Evolutionary conservation across 2,888 invertebrate genomes (phyloP).

Genomic region (Priocnemis perturbator): DNA sequence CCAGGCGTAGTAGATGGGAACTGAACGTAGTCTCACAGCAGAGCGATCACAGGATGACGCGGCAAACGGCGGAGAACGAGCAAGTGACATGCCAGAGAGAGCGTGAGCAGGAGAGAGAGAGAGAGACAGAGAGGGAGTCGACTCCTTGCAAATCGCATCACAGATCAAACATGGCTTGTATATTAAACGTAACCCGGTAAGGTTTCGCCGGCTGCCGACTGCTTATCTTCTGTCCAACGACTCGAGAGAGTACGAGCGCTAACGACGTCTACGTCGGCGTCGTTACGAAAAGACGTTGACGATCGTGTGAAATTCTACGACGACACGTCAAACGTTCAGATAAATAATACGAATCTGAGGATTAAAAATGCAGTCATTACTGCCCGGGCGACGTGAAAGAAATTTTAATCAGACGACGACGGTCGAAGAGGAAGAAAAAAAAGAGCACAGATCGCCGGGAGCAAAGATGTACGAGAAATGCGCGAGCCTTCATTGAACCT

Average conservation of each 20-base stretch:
- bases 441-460: background rate
- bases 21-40: slow-evolving; percentile 71
- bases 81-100: slow-evolving; percentile 35
- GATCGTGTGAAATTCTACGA: too few relatives aligned
- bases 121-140: slow-evolving; percentile 28
- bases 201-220: slow-evolving; percentile 43
- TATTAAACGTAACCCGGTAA: slow-evolving; percentile 70
- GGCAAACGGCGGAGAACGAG: slow-evolving; percentile 60
- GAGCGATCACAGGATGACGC: slow-evolving; percentile 74
- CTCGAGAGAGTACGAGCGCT: slow-evolving; percentile 19
- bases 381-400: too few relatives aligned
- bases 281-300: background rate
- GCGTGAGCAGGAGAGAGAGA: slow-evolving; percentile 21
- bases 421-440: background rate
- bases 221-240: slow-evolving; percentile 60
- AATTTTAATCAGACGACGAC: too few relatives aligned
- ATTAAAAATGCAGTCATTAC: too few relatives aligned
- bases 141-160: slow-evolving; percentile 73
- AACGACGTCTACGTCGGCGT: slow-evolving; percentile 13
- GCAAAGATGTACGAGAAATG: background rate
- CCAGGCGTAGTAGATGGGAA: slow-evolving; percentile 56
- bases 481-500: too few relatives aligned
- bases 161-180: slow-evolving; percentile 74
- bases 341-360: too few relatives aligned
- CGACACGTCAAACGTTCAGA: too few relatives aligned